A percentile compares a stretch with the other conserved stretches of the same genome.
Evolutionary conservation across 2,888 invertebrate genomes (phyloP).

Genomic region (Malacosoma neustria): DNA sequence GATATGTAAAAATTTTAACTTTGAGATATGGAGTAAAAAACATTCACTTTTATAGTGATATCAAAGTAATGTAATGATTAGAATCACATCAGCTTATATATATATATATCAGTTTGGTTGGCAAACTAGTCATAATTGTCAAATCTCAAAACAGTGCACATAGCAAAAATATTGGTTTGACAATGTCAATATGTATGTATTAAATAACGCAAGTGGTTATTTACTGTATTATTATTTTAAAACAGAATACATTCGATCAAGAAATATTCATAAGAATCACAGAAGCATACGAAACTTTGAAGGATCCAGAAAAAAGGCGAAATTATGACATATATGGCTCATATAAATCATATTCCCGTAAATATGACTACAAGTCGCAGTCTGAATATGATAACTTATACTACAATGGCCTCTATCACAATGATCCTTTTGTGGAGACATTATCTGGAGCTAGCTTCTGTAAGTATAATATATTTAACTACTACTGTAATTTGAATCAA

Average conservation of each 20-base stretch:
- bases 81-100: too few species aligned
- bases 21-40: too few species aligned
- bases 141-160: too few species aligned
- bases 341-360: slow-evolving; percentile 61
- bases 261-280: slow-evolving; percentile 86
- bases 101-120: too few species aligned
- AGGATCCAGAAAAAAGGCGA: slow-evolving; percentile 85
- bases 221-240: too few species aligned
- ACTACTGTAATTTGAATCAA: background rate
- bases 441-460: slow-evolving; percentile 84
- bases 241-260: slow-evolving; percentile 84
- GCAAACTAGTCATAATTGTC: too few species aligned
- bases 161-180: too few species aligned
- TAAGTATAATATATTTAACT: slow-evolving; percentile 48
- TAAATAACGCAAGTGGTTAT: too few species aligned
- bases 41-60: too few species aligned
- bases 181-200: too few species aligned
- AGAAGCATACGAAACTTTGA: slow-evolving; percentile 89
- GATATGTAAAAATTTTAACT: too few species aligned
- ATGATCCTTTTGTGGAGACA: slow-evolving; percentile 87
- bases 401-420: slow-evolving; percentile 91
- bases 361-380: slow-evolving; percentile 75
- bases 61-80: too few species aligned
- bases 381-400: slow-evolving; percentile 85
- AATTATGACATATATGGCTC: slow-evolving; percentile 88